These are phyloP conservation scores for Hylia prasina DNA, from an alignment of 2,113 vertebrate genomes.

Conservation along the genomic window DNA sequence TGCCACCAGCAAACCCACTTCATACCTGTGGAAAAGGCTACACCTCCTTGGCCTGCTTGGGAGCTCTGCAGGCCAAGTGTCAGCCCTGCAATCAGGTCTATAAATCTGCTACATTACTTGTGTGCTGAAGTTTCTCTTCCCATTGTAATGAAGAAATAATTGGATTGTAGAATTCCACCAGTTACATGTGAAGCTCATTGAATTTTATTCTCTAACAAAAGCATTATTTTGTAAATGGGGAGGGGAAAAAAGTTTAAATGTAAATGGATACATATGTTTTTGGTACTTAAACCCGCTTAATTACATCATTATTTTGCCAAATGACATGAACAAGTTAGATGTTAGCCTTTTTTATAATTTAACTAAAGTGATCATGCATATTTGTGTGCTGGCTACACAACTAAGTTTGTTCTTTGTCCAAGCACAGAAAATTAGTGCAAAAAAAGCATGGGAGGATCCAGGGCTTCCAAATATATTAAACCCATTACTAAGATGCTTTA, in stretches of 20 bases:
- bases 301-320: constrained; percentile 33
- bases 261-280: constrained; percentile 18
- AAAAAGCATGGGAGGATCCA: not conserved
- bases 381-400: not conserved
- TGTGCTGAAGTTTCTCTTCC: constrained; percentile 9
- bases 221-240: not conserved
- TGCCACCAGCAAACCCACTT: not conserved
- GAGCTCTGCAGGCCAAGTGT: not conserved
- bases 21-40: not conserved
- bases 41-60: not conserved
- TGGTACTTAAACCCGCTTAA: constrained; percentile 18
- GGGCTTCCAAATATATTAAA: not conserved
- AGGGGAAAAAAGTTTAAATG: not conserved
- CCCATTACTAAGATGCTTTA: not conserved
- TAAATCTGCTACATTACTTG: constrained; percentile 1
- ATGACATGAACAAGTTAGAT: constrained; percentile 31
- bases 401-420: not conserved
- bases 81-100: not conserved
- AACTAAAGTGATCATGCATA: not conserved
- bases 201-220: constrained; percentile 2
- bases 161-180: not conserved
- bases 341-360: constrained; percentile 20
- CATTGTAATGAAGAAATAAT: constrained; percentile 38
- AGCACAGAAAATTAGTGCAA: not conserved
- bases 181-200: constrained; percentile 1